These are phyloP conservation scores for Siphamia tubifer DNA, from an alignment of 2,113 vertebrate species.

Conservation along the genomic window DNA sequence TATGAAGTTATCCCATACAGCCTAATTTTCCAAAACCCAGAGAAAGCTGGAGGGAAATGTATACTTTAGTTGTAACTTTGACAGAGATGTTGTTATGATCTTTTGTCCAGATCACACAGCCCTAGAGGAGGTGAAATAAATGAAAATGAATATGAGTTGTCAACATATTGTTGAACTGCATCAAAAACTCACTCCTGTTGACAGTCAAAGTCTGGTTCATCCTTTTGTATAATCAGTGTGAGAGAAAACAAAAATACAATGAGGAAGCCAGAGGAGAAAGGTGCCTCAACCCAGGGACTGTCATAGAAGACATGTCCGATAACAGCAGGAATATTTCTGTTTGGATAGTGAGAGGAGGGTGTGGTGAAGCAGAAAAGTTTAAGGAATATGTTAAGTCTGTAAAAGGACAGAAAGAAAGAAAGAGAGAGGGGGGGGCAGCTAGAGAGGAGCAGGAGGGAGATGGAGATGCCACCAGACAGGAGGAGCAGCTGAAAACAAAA, in stretches of 20 bases:
- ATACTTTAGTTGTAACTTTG: too few species aligned
- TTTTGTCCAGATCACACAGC: too few species aligned
- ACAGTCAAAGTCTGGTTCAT: background rate
- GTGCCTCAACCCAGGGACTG: constrained; percentile 43
- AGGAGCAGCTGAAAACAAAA: constrained; percentile 82
- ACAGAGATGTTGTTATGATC: too few species aligned
- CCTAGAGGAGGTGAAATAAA: too few species aligned
- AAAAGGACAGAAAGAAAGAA: background rate
- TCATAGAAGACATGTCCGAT: constrained; percentile 38
- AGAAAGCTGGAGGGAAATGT: too few species aligned
- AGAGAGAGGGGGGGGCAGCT: constrained; percentile 36
- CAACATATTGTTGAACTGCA: background rate
- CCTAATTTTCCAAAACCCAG: too few species aligned
- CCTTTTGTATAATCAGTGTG: constrained; percentile 5
- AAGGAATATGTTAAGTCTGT: constrained; percentile 19
- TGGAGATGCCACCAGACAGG: constrained; percentile 72
- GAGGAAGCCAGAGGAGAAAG: constrained; percentile 57
- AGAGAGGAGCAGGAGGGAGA: constrained; percentile 16
- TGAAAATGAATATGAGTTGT: background rate
- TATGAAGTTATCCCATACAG: too few species aligned
- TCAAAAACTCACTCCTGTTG: constrained; percentile 1
- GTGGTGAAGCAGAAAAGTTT: background rate
- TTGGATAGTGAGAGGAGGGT: constrained; percentile 47
- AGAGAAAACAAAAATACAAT: constrained; percentile 42
- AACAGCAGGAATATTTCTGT: constrained; percentile 63